phyloP scores from a whole-genome alignment of 2,113 vertebrate species.

The Brachyistius frenatus region DNA sequence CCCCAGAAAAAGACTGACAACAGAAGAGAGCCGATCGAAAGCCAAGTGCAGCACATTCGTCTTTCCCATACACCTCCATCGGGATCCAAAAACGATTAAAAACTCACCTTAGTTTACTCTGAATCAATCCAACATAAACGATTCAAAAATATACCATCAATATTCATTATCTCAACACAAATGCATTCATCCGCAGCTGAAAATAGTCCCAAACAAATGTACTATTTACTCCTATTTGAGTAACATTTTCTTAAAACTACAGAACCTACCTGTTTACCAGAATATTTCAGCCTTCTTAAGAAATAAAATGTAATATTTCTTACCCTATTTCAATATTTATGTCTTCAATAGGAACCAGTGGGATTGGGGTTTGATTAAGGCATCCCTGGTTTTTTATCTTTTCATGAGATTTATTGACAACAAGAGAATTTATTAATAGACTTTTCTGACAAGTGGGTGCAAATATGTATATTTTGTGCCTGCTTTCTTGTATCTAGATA shows the following conservation, averaged over 20 bases:
- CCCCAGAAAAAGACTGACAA: neutral
- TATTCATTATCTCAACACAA: neutral
- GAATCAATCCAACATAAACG: neutral
- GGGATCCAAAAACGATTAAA: neutral
- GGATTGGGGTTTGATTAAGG: neutral
- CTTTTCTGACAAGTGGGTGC: neutral
- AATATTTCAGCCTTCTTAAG: no score
- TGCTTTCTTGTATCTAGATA: neutral
- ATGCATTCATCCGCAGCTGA: neutral
- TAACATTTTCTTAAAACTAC: neutral
- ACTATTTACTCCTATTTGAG: neutral
- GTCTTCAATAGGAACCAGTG: neutral
- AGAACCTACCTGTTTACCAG: no score
- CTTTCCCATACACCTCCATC: neutral
- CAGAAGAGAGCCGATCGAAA: neutral
- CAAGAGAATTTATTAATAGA: neutral
- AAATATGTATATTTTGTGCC: neutral
- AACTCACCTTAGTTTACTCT: slow-evolving; percentile 9
- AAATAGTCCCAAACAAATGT: neutral
- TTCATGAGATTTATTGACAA: neutral
- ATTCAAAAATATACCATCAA: neutral
- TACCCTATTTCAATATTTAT: neutral
- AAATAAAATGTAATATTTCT: no score
- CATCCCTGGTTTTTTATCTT: neutral
- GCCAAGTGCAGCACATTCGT: neutral